Evolutionary conservation across 2,888 invertebrate species (phyloP).

Genomic region (Nesidiocoris tenuis): DNA sequence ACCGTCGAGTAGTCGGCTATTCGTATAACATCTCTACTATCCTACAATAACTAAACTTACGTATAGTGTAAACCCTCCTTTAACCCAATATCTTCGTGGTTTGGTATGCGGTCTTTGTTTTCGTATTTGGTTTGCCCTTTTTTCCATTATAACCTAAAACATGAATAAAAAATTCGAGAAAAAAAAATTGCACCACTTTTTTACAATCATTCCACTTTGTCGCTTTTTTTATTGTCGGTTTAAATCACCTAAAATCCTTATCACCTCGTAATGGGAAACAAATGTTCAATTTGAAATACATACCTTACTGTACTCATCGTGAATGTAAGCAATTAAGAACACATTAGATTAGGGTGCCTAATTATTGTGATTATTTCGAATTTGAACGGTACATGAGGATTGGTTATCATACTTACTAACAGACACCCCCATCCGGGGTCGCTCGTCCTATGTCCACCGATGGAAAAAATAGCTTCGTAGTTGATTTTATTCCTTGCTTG

Average conservation of each 20-base stretch:
- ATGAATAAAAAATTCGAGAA: constrained; percentile 7
- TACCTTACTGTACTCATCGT: constrained; percentile 12
- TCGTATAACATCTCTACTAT: not conserved
- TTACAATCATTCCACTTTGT: constrained; percentile 36
- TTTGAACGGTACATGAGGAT: not conserved
- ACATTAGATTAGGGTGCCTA: constrained; percentile 31
- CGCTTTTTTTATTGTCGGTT: constrained; percentile 12
- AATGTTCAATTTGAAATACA: constrained; percentile 21
- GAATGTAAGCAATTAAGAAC: constrained; percentile 36
- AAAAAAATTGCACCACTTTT: constrained; percentile 17
- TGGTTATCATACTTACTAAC: constrained; percentile 22
- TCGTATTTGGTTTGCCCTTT: constrained; percentile 4
- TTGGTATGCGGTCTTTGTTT: constrained; percentile 15
- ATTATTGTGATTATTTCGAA: constrained; percentile 29
- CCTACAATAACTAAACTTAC: not conserved
- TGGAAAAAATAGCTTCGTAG: not conserved
- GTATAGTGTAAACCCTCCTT: not conserved
- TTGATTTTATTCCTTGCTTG: constrained; percentile 4
- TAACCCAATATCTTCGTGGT: constrained; percentile 16
- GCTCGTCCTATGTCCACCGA: not conserved
- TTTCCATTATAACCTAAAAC: constrained; percentile 2
- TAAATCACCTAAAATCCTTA: constrained; percentile 6
- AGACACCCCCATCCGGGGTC: not conserved
- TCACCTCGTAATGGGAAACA: not conserved
- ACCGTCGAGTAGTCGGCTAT: constrained; percentile 54